Conservation (phyloP, 1,140 invertebrate genomes). For the Drosophila bifasciata region DNA sequence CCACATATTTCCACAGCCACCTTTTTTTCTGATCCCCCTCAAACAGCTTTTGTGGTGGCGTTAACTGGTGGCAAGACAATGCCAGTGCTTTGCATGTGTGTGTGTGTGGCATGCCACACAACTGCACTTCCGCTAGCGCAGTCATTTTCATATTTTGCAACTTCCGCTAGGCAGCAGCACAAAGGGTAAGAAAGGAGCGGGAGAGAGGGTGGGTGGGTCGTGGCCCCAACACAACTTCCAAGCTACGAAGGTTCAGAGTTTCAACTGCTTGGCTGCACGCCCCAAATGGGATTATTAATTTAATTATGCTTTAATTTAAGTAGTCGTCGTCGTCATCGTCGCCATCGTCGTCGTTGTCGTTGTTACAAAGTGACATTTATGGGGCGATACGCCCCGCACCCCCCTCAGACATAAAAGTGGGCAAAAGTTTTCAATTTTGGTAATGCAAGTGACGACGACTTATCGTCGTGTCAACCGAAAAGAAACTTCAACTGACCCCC, state of each 20-base stretch:
- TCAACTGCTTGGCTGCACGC: slow-evolving; percentile 58
- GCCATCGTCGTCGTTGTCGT: slow-evolving; percentile 58
- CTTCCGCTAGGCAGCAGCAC: slow-evolving; percentile 51
- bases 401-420: slow-evolving; percentile 33
- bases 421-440: slow-evolving; percentile 72
- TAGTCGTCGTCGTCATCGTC: slow-evolving; percentile 70
- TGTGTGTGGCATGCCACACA: slow-evolving; percentile 78
- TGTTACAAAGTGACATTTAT: slow-evolving; percentile 71
- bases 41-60: slow-evolving; percentile 43
- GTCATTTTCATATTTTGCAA: slow-evolving; percentile 82
- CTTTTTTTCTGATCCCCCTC: neutral
- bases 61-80: slow-evolving; percentile 69
- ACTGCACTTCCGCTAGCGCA: slow-evolving; percentile 82
- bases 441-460: slow-evolving; percentile 68
- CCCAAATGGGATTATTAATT: slow-evolving; percentile 83
- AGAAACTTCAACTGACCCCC: slow-evolving; percentile 65
- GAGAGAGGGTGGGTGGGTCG: slow-evolving; percentile 15
- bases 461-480: slow-evolving; percentile 64
- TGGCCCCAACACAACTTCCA: slow-evolving; percentile 5
- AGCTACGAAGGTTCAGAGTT: neutral
- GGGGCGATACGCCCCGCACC: slow-evolving; percentile 16
- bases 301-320: slow-evolving; percentile 83
- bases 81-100: slow-evolving; percentile 29
- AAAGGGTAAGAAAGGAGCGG: neutral
- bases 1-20: no score